Percentiles rank a stretch among this genome's conserved stretches.
Evolutionary conservation across 2,113 vertebrate genomes (phyloP).

Genomic region (Psittacus erithacus): DNA sequence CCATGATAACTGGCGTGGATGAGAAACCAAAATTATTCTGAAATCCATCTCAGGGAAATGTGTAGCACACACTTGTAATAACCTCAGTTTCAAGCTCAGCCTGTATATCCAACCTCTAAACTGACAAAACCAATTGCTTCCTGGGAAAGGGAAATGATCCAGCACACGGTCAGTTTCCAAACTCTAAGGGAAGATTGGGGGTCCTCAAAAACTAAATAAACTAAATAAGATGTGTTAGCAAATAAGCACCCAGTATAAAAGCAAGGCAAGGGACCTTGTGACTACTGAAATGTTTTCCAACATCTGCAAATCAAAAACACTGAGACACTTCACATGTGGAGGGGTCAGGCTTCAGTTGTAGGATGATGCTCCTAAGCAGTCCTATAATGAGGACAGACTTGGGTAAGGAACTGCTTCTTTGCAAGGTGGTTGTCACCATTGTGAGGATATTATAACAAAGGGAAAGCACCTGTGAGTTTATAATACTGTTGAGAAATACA

Average conservation of each 20-base stretch:
- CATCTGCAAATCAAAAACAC: background rate
- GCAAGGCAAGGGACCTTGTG: background rate
- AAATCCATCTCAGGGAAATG: background rate
- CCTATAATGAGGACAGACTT: background rate
- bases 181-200: background rate
- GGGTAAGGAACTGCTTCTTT: background rate
- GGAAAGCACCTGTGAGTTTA: background rate
- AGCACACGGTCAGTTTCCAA: background rate
- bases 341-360: background rate
- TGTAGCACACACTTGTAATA: background rate
- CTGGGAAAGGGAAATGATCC: background rate
- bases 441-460: background rate
- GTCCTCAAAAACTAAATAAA: background rate
- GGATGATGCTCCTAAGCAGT: background rate
- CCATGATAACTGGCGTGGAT: background rate
- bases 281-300: background rate
- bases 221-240: background rate
- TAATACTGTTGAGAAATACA: background rate
- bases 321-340: background rate
- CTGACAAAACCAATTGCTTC: background rate
- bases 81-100: background rate
- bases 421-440: background rate
- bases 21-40: background rate
- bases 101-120: constrained; percentile 2
- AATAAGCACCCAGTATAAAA: background rate